Evolutionary conservation across 2,113 vertebrate species (phyloP).

Genomic region (Eolophus roseicapilla): DNA sequence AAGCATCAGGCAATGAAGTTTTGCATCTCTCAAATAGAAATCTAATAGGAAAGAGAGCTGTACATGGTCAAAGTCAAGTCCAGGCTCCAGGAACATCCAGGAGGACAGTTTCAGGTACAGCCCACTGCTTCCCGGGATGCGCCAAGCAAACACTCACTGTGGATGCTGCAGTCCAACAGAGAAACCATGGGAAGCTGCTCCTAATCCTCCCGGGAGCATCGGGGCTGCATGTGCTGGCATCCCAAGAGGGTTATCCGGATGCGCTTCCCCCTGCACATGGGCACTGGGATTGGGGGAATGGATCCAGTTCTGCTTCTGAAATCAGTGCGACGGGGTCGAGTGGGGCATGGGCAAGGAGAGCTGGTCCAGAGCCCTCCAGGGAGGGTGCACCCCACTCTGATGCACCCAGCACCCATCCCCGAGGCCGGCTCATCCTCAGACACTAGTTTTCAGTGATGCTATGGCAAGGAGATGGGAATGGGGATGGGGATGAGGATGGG

Average conservation of each 20-base stretch:
- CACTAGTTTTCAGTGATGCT: accelerated
- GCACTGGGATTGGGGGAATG: accelerated
- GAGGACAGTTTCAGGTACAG: not conserved
- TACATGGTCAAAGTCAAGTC: not conserved
- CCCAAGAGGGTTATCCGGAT: accelerated
- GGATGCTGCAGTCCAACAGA: accelerated
- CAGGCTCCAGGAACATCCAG: not conserved
- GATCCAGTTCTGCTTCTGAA: not conserved
- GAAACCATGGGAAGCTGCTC: not conserved
- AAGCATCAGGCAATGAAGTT: not conserved
- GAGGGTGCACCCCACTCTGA: not conserved
- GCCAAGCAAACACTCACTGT: not conserved
- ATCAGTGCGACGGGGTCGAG: accelerated
- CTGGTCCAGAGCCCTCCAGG: not conserved
- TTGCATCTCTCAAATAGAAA: constrained; percentile 23
- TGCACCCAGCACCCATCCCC: not conserved
- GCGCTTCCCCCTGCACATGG: not conserved
- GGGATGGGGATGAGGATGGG: too few species aligned
- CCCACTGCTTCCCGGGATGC: not conserved
- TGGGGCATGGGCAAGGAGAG: not conserved
- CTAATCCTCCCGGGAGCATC: accelerated
- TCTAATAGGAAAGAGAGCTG: constrained; percentile 44
- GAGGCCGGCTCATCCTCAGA: not conserved
- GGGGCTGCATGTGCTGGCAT: accelerated
- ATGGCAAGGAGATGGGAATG: not conserved